Base-by-base conservation (phyloP, 2,797 vertebrate genomes). In the Enteromius radiatus region DNA sequence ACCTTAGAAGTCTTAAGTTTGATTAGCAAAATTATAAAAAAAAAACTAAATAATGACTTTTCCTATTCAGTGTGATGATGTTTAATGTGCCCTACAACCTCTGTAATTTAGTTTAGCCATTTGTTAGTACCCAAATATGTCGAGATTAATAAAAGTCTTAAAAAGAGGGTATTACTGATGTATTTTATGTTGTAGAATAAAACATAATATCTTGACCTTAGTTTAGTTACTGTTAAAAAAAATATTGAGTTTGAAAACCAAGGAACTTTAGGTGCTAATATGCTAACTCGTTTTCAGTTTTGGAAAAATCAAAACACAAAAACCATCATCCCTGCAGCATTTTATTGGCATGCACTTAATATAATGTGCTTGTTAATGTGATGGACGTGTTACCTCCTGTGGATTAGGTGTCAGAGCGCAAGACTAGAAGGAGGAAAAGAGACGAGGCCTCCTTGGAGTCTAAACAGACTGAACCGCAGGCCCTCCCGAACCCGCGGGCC, bases 321-420 rank as follows among this genome's bases (percentile, higher is more conserved):
- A 31, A 4, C 38, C 0, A 0, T 38, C 12, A 75, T 56, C 52
- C 33, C 52, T 56, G 12, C 33, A 56, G 21, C 21, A 59, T 36
- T 17, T 36, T 41, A 2, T 49, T 73, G 26, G 47, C 56, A 52
- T 74, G 43, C 31, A 64, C 43, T 64, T 33, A 47, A 49, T 21
- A 36, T 56, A 68, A 68, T 67, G 80, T 54, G 5, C 43, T 28
- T 76, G 75, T 64, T 41, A 41, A 41, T 77, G 26, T 19, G 7
- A n/a, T 78, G 54, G 43, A 67, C 38, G 11, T 56, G 41, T 52
- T 75, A 15, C 26, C 47, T 54, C 11, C 6, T 76, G 17, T 80
- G 54, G 56, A 17, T 43, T 77, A 96, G 96, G 87, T 93, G 41
- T 87, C 90, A 28, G 78, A 91, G 49, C 87, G 83, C 41, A 80